These are phyloP conservation scores for Notamacropus eugenii DNA, from an alignment of 2,797 vertebrate species.

Conservation along the genomic window DNA sequence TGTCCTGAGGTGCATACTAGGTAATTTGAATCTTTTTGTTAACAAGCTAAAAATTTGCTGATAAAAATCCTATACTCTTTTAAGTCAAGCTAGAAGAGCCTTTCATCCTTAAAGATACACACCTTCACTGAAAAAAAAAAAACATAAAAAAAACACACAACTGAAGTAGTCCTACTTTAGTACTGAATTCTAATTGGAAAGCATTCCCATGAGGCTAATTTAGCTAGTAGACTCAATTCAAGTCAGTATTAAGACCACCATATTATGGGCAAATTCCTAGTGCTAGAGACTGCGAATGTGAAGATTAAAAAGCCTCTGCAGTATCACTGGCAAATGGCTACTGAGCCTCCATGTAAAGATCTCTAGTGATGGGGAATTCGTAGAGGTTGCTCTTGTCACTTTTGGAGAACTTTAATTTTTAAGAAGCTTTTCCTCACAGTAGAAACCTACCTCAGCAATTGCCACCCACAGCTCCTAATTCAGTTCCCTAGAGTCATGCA, in stretches of 20 bases:
- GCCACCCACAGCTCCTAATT: neutral
- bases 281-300: neutral
- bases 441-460: neutral
- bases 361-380: neutral
- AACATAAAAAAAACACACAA: neutral
- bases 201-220: neutral
- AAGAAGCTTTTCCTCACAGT: neutral
- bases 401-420: neutral
- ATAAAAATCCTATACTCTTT: neutral
- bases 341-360: neutral
- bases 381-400: neutral
- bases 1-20: neutral
- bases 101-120: neutral
- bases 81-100: neutral
- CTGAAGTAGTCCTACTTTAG: neutral
- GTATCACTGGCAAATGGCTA: neutral
- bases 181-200: neutral
- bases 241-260: neutral
- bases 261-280: neutral
- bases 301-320: neutral
- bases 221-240: neutral
- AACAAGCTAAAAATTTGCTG: neutral
- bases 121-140: neutral
- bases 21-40: neutral
- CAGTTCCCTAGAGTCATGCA: neutral